These are phyloP conservation scores for Hafferia zeledoni DNA, from an alignment of 2,797 vertebrate genomes.

Conservation along the genomic window DNA sequence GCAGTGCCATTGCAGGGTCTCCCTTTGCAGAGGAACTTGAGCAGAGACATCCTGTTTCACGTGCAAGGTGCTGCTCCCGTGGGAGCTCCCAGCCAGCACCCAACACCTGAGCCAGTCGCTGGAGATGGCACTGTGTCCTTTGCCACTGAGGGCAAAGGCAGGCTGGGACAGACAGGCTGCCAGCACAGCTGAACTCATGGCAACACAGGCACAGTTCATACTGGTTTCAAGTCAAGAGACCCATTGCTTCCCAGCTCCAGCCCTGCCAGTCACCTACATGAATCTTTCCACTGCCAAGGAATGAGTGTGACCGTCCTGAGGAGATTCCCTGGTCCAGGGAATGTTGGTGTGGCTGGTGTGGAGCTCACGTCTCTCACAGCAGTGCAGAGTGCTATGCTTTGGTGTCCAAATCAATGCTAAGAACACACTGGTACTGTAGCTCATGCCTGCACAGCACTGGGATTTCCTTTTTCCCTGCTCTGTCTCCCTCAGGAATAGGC, in stretches of 20 bases:
- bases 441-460: background rate
- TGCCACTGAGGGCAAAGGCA: background rate
- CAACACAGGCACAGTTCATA: background rate
- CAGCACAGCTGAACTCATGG: background rate
- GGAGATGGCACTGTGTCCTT: background rate
- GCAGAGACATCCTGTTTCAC: background rate
- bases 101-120: background rate
- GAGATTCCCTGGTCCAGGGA: rapidly evolving
- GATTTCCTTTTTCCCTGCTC: background rate
- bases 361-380: background rate
- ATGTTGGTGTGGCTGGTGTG: rapidly evolving
- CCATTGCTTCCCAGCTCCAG: background rate
- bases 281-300: rapidly evolving
- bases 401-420: too few relatives aligned
- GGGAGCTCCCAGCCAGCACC: background rate
- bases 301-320: rapidly evolving
- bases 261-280: rapidly evolving
- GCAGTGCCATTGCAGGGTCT: background rate
- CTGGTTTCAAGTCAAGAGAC: background rate
- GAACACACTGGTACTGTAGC: rapidly evolving
- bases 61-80: rapidly evolving
- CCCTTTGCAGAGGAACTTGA: background rate
- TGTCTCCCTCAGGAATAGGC: background rate
- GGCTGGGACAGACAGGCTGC: background rate
- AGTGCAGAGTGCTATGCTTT: rapidly evolving